These are phyloP conservation scores for Empidonax alnorum DNA, from an alignment of 2,113 vertebrate species.

Conservation along the genomic window DNA sequence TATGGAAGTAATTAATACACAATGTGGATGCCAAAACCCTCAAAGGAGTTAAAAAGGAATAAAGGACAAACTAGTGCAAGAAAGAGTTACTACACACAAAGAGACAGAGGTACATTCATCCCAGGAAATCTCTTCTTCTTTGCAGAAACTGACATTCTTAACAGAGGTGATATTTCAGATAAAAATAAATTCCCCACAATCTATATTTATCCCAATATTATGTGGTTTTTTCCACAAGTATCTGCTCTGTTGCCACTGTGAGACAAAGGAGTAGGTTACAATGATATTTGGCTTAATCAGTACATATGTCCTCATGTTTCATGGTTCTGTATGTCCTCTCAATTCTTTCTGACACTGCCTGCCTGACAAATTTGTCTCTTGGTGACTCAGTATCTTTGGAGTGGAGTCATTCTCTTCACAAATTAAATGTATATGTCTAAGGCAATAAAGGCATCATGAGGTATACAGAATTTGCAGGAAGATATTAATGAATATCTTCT, in stretches of 20 bases:
- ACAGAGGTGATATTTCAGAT: not conserved
- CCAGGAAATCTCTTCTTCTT: not conserved
- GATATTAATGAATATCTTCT: not conserved
- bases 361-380: not conserved
- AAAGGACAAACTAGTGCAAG: not conserved
- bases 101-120: not conserved
- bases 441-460: not conserved
- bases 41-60: not conserved
- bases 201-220: not conserved
- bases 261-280: not conserved
- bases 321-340: not conserved
- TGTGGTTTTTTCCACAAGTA: not conserved
- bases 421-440: not conserved
- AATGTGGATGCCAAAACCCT: not conserved
- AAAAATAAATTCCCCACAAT: not conserved
- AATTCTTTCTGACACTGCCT: not conserved
- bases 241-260: not conserved
- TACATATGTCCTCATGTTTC: not conserved
- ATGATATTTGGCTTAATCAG: not conserved
- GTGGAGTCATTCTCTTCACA: not conserved
- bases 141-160: not conserved
- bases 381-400: not conserved
- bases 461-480: not conserved
- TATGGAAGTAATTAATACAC: not conserved
- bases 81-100: not conserved